Conservation (phyloP, 2,888 invertebrate species). For the Belgica antarctica region DNA sequence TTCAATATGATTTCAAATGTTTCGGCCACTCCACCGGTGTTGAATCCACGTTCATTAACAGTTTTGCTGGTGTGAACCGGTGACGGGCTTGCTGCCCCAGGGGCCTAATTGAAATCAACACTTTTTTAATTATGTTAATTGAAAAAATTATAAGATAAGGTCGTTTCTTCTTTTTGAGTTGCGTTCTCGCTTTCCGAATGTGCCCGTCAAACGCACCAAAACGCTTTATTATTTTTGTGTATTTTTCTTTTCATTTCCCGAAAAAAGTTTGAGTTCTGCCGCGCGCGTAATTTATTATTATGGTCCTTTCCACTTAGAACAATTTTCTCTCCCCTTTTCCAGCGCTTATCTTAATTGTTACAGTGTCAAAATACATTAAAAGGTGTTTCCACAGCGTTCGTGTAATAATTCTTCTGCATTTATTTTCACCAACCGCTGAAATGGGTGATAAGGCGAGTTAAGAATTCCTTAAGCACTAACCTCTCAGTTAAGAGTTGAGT, state of each 20-base stretch:
- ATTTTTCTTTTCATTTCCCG: constrained; percentile 3
- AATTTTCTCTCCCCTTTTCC: neutral
- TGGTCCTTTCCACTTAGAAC: constrained; percentile 41
- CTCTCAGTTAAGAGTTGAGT: too few relatives aligned
- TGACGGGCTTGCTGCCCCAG: neutral
- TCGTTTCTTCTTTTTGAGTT: neutral
- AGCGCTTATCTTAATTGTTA: constrained; percentile 40
- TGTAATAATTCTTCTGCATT: neutral
- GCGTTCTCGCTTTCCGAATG: neutral
- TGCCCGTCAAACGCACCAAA: constrained; percentile 21
- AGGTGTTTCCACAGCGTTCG: constrained; percentile 30
- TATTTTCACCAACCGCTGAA: constrained; percentile 7
- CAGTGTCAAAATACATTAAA: constrained; percentile 42
- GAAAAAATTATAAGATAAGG: constrained; percentile 42
- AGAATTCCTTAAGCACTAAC: constrained; percentile 18
- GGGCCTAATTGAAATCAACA: constrained; percentile 41
- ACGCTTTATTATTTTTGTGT: constrained; percentile 36
- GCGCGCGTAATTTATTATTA: constrained; percentile 35
- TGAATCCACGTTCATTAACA: constrained; percentile 29
- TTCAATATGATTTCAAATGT: neutral
- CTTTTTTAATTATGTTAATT: constrained; percentile 43
- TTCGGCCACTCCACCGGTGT: neutral
- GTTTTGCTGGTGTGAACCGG: neutral
- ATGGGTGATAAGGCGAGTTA: constrained; percentile 12
- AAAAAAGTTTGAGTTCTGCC: neutral